A percentile compares a stretch with the other conserved stretches of the same genome.
phyloP scores from a whole-genome alignment of 2,888 invertebrate genomes.

The Linnaemya vulpina region DNA sequence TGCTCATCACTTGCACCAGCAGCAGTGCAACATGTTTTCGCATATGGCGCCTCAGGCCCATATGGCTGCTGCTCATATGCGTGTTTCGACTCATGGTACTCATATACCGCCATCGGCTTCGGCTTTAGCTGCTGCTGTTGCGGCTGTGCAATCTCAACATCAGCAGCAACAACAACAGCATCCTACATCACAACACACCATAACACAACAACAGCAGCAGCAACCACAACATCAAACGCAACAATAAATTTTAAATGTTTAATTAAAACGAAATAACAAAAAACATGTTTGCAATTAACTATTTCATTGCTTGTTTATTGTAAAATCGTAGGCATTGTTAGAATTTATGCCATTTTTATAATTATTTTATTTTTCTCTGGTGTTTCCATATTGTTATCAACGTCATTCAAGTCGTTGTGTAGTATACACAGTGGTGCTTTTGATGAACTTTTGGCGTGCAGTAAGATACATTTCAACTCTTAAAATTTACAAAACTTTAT shows the following conservation, averaged over 20 bases:
- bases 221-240: slow-evolving; percentile 67
- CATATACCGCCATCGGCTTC: slow-evolving; percentile 75
- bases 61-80: slow-evolving; percentile 79
- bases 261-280: slow-evolving; percentile 48
- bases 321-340: slow-evolving; percentile 55
- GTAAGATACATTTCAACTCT: too few species aligned
- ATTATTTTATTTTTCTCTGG: slow-evolving; percentile 32
- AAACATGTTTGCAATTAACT: slow-evolving; percentile 48
- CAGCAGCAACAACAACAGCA: slow-evolving; percentile 74
- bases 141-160: slow-evolving; percentile 73
- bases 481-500: too few species aligned
- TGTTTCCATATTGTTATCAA: slow-evolving; percentile 40
- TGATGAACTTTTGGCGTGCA: background rate
- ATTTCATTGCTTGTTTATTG: slow-evolving; percentile 55
- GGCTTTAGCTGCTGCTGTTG: slow-evolving; percentile 68
- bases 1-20: slow-evolving; percentile 76
- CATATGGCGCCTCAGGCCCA: slow-evolving; percentile 81
- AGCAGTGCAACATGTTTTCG: slow-evolving; percentile 80
- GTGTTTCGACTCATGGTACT: slow-evolving; percentile 71
- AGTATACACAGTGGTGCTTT: slow-evolving; percentile 31
- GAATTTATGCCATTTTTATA: slow-evolving; percentile 58
- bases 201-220: slow-evolving; percentile 68
- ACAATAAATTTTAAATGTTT: slow-evolving; percentile 63
- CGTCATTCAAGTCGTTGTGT: slow-evolving; percentile 16
- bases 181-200: slow-evolving; percentile 73